phyloP scores from a whole-genome alignment of 2,797 vertebrate genomes.

The Lateolabrax maculatus region DNA sequence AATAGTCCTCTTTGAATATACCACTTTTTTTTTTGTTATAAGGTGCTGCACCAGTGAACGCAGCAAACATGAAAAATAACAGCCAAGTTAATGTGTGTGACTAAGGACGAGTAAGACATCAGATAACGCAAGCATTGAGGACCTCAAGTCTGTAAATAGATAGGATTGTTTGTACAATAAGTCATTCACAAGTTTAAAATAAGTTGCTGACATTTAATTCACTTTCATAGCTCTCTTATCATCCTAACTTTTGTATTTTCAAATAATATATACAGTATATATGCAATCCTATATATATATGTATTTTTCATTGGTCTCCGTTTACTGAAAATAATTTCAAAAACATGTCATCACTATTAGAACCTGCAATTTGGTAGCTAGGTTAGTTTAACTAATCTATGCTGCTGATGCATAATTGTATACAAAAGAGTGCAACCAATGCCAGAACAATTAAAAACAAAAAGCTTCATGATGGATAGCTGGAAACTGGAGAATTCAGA shows the following conservation, averaged over 20 bases:
- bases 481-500: not conserved
- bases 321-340: not conserved
- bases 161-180: not conserved
- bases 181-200: not conserved
- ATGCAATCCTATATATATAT: too few relatives aligned
- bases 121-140: not conserved
- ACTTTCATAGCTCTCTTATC: not conserved
- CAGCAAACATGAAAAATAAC: not conserved
- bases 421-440: not conserved
- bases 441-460: not conserved
- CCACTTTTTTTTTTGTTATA: not conserved
- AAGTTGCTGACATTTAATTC: not conserved
- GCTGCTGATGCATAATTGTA: not conserved
- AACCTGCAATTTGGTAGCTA: not conserved
- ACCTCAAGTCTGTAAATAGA: conserved; percentile 2
- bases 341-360: not conserved
- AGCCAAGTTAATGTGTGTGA: too few relatives aligned
- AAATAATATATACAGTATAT: too few relatives aligned
- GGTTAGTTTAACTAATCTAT: not conserved
- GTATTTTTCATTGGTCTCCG: too few relatives aligned
- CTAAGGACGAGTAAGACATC: not conserved
- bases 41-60: too few relatives aligned
- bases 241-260: not conserved
- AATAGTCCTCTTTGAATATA: not conserved
- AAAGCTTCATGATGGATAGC: not conserved